Conservation (phyloP, 2,797 vertebrate genomes). For the Buceros bicornis region DNA sequence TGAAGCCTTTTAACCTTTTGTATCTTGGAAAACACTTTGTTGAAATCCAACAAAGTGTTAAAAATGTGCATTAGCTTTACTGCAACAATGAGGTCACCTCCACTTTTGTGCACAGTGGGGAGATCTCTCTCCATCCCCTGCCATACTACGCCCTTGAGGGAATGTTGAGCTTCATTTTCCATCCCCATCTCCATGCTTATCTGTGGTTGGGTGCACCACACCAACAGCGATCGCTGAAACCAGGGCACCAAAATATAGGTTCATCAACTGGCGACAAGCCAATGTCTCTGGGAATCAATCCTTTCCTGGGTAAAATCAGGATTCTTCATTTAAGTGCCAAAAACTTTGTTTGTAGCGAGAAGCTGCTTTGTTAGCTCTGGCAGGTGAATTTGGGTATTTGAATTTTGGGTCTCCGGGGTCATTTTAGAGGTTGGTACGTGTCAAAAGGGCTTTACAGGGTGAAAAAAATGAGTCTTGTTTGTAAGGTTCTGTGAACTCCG, state of each 20-base stretch:
- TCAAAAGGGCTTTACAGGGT: background rate
- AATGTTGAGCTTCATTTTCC: background rate
- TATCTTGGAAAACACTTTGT: background rate
- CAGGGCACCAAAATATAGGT: background rate
- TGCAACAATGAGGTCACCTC: background rate
- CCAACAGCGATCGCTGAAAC: background rate
- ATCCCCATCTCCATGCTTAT: background rate
- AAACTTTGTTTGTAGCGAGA: background rate
- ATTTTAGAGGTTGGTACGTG: background rate
- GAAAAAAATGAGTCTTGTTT: background rate
- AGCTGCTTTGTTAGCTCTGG: background rate
- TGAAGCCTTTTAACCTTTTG: background rate
- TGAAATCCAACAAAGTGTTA: background rate
- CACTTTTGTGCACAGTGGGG: too few relatives aligned
- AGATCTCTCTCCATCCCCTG: background rate
- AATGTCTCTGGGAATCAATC: too few relatives aligned
- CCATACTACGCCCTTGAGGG: background rate
- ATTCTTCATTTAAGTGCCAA: background rate
- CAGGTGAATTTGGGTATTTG: background rate
- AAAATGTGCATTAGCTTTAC: accelerated
- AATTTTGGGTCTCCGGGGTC: background rate
- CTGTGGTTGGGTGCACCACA: background rate
- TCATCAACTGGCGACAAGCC: background rate
- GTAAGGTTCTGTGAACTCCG: background rate
- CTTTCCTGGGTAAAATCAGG: background rate